These are phyloP conservation scores for Apodemia duryi DNA, from an alignment of 2,888 invertebrate genomes.

Conservation along the genomic window DNA sequence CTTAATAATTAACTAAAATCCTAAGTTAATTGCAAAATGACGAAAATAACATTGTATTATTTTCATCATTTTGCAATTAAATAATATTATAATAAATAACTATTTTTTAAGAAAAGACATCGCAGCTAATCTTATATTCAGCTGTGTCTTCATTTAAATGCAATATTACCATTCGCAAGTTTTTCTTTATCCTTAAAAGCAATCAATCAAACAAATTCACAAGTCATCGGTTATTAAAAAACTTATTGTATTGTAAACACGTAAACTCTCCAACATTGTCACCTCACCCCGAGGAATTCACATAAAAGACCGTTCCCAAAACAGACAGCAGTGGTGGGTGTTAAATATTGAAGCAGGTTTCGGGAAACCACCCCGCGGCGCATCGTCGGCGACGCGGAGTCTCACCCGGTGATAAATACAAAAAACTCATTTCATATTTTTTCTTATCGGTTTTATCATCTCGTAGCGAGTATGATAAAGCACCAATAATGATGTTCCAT, in stretches of 20 bases:
- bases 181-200: conserved; percentile 39
- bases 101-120: neutral
- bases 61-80: too few species aligned
- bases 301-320: conserved; percentile 65
- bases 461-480: conserved; percentile 63
- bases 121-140: neutral
- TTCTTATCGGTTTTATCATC: conserved; percentile 62
- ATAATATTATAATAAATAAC: too few species aligned
- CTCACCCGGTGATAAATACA: conserved; percentile 65
- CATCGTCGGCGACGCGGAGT: conserved; percentile 65
- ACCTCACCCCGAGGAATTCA: conserved; percentile 64
- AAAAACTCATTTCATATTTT: conserved; percentile 63
- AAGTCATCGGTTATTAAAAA: conserved; percentile 76
- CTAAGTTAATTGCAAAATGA: neutral
- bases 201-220: conserved; percentile 78
- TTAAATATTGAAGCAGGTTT: conserved; percentile 71
- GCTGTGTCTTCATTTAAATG: neutral
- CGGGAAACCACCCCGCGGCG: conserved; percentile 75
- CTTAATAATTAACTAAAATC: neutral
- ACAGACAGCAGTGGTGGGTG: conserved; percentile 54
- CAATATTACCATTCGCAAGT: conserved; percentile 38
- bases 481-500: conserved; percentile 78
- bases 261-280: conserved; percentile 75
- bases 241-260: conserved; percentile 65
- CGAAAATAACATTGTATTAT: neutral